phyloP scores from a whole-genome alignment of 2,888 invertebrate species.

The Ennomos erosarius region DNA sequence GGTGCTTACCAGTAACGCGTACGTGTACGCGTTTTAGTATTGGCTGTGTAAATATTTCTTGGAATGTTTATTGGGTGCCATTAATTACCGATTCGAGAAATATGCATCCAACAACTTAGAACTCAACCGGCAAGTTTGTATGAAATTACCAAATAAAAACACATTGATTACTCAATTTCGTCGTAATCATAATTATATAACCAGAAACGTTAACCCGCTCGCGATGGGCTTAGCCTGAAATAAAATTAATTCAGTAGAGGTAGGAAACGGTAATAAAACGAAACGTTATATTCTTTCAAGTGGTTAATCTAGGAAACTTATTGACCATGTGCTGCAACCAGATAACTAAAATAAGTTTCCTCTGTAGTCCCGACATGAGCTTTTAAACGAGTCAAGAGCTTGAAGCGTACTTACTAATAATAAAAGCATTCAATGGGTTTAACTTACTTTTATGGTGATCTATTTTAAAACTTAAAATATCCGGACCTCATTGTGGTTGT shows the following conservation, averaged over 20 bases:
- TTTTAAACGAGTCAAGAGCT: constrained; percentile 54
- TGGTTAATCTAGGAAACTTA: constrained; percentile 27
- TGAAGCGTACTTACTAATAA: constrained; percentile 28
- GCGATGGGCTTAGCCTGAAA: too few species aligned
- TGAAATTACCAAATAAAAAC: too few species aligned
- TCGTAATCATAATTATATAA: too few species aligned
- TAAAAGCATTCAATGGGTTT: constrained; percentile 16
- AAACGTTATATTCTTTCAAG: constrained; percentile 25
- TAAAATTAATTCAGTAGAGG: too few species aligned
- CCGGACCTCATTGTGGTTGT: constrained; percentile 25
- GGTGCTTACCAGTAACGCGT: constrained; percentile 6
- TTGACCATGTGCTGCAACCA: constrained; percentile 28
- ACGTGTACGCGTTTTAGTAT: not conserved
- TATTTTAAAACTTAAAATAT: constrained; percentile 31
- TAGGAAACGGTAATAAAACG: constrained; percentile 14
- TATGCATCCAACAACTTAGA: too few species aligned
- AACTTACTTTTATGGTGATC: constrained; percentile 16
- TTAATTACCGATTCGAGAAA: too few species aligned
- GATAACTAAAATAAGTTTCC: constrained; percentile 48
- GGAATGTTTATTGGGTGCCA: too few species aligned
- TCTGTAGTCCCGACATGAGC: constrained; percentile 39
- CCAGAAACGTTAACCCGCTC: too few species aligned
- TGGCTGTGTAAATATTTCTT: not conserved
- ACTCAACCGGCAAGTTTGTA: too few species aligned
- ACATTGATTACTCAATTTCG: too few species aligned